Conservation (phyloP, 1,140 invertebrate species). For the Pachypeltis micranthus region DNA sequence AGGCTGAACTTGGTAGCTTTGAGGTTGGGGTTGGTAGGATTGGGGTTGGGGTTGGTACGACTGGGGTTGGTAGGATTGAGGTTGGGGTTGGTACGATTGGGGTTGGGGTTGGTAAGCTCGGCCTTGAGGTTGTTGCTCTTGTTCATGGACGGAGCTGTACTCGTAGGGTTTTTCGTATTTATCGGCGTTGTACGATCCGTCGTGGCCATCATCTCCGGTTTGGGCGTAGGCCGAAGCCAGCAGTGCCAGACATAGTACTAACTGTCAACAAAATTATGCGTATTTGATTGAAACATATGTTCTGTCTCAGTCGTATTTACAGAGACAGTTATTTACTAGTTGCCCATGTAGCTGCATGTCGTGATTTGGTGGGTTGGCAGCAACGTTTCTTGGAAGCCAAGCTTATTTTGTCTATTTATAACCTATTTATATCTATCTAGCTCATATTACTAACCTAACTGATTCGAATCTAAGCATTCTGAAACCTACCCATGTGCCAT, state of each 20-base stretch:
- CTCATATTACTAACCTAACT: too few relatives aligned
- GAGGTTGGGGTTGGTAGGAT: slow-evolving; percentile 3
- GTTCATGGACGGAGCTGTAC: neutral
- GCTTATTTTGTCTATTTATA: too few relatives aligned
- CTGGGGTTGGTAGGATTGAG: slow-evolving; percentile 10
- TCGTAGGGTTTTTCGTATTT: slow-evolving; percentile 17
- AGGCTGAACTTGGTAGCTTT: neutral
- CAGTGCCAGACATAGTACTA: slow-evolving; percentile 1
- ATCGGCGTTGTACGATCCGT: slow-evolving; percentile 15
- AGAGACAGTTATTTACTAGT: too few relatives aligned
- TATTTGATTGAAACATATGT: neutral
- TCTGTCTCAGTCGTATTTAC: too few relatives aligned
- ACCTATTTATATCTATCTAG: too few relatives aligned
- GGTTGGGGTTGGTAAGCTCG: neutral
- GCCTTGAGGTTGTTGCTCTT: neutral
- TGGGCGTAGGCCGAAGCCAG: neutral
- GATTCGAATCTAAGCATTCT: too few relatives aligned
- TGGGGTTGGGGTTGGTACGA: neutral
- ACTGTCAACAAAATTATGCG: neutral
- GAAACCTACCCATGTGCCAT: too few relatives aligned
- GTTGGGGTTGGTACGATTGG: slow-evolving; percentile 9
- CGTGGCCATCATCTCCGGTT: slow-evolving; percentile 2
- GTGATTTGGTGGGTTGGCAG: too few relatives aligned
- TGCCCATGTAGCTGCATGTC: too few relatives aligned
- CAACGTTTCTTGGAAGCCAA: too few relatives aligned